Evolutionary conservation across 2,888 invertebrate species (phyloP).

Genomic region (Heteropelma amictum): DNA sequence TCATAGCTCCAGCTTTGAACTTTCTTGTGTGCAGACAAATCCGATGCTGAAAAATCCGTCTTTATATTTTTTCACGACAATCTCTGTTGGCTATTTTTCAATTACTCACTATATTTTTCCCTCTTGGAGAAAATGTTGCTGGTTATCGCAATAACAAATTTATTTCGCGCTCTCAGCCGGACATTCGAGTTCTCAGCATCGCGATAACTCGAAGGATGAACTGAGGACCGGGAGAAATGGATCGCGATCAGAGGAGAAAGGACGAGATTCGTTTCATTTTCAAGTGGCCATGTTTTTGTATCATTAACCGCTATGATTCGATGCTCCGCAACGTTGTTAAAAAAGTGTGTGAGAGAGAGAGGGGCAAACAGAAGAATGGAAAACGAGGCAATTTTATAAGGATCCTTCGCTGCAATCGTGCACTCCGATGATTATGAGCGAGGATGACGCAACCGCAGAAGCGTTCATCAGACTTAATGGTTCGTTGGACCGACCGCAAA

Average conservation of each 20-base stretch:
- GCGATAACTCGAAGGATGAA: no score
- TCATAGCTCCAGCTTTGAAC: background rate
- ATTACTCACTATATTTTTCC: no score
- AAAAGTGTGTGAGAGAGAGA: constrained; percentile 19
- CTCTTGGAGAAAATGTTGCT: no score
- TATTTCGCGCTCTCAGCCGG: no score
- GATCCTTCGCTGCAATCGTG: constrained; percentile 26
- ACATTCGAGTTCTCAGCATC: no score
- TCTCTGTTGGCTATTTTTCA: no score
- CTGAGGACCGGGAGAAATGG: no score
- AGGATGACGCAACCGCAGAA: constrained; percentile 64
- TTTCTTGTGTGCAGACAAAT: no score
- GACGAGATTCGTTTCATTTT: no score
- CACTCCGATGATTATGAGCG: constrained; percentile 44
- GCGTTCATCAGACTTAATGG: constrained; percentile 66
- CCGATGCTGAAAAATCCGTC: background rate
- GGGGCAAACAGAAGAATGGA: constrained; percentile 1
- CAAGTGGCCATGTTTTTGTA: no score
- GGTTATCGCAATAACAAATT: no score
- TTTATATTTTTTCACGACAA: background rate
- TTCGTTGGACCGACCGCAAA: constrained; percentile 59
- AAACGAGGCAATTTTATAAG: constrained; percentile 19
- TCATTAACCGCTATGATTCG: background rate
- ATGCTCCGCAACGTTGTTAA: constrained; percentile 10
- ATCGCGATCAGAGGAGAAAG: no score